phyloP scores from a whole-genome alignment of 2,797 vertebrate genomes.

The Chelon labrosus region DNA sequence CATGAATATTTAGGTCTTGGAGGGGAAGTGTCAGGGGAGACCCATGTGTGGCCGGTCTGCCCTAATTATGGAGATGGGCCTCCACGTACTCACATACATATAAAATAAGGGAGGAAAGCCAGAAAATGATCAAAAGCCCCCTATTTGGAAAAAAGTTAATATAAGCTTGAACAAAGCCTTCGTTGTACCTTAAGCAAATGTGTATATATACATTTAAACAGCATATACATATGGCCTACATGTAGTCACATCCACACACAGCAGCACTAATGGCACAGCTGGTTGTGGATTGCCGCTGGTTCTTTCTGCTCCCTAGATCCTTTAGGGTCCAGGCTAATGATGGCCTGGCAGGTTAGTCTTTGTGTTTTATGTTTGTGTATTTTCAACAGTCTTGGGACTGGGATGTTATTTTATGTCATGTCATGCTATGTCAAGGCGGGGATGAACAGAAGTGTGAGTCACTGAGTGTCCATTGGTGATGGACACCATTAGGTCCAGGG shows the following conservation, averaged over 20 bases:
- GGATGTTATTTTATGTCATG: background rate
- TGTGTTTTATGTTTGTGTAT: conserved; percentile 1
- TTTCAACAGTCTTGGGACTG: background rate
- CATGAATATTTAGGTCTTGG: conserved; percentile 81
- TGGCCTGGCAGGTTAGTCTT: conserved; percentile 35
- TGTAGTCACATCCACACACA: conserved; percentile 9
- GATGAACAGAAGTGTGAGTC: conserved; percentile 49
- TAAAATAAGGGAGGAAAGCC: conserved; percentile 31
- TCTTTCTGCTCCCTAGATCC: conserved; percentile 56
- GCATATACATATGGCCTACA: too few species aligned
- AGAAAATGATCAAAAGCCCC: conserved; percentile 63
- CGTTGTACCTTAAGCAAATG: conserved; percentile 27
- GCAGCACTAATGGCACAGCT: conserved; percentile 60
- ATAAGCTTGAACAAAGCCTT: conserved; percentile 37
- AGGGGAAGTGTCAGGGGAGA: conserved; percentile 77
- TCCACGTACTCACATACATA: conserved; percentile 12
- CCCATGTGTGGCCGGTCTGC: conserved; percentile 74
- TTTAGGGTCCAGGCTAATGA: conserved; percentile 63
- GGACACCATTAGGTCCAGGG: conserved; percentile 31
- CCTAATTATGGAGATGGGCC: conserved; percentile 77
- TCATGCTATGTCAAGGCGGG: conserved; percentile 25
- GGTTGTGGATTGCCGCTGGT: conserved; percentile 63
- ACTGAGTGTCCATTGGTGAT: conserved; percentile 36
- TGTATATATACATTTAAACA: background rate
- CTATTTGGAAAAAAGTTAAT: conserved; percentile 60